Percentiles rank a stretch among this genome's conserved stretches.
These are phyloP conservation scores for Xiphophorus birchmanni DNA, from an alignment of 2,797 vertebrate genomes.

Conservation along the genomic window DNA sequence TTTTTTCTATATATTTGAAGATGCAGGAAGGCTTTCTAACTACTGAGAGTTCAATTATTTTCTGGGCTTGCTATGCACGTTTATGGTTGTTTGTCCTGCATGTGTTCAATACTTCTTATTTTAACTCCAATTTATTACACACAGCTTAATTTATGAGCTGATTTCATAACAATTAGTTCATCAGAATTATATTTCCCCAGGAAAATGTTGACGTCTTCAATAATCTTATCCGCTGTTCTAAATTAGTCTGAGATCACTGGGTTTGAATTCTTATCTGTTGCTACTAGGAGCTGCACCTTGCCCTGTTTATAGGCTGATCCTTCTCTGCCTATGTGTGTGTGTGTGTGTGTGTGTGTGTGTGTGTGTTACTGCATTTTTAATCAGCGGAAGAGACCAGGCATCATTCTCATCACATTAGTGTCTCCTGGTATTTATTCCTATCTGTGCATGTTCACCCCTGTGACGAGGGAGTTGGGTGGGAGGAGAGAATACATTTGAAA, in stretches of 20 bases:
- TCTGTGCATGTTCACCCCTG: conserved; percentile 36
- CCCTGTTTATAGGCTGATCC: conserved; percentile 19
- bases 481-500: conserved; percentile 66
- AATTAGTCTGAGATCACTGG: conserved; percentile 39
- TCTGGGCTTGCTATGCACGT: not conserved
- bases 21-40: not conserved
- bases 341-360: conserved; percentile 13
- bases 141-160: not conserved
- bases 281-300: conserved; percentile 23
- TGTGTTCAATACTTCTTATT: not conserved
- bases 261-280: conserved; percentile 38
- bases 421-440: conserved; percentile 73
- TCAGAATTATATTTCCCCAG: not conserved
- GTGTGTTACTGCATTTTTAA: conserved; percentile 75
- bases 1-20: not conserved
- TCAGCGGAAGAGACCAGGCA: conserved; percentile 69
- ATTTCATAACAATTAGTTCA: not conserved
- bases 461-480: conserved; percentile 46
- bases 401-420: conserved; percentile 80
- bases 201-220: not conserved
- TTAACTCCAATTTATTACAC: not conserved
- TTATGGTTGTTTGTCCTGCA: not conserved
- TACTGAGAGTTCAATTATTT: not conserved
- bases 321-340: conserved; percentile 10
- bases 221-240: not conserved